Base-by-base conservation (phyloP, 2,888 invertebrate species). In the Deilephila elpenor region DNA sequence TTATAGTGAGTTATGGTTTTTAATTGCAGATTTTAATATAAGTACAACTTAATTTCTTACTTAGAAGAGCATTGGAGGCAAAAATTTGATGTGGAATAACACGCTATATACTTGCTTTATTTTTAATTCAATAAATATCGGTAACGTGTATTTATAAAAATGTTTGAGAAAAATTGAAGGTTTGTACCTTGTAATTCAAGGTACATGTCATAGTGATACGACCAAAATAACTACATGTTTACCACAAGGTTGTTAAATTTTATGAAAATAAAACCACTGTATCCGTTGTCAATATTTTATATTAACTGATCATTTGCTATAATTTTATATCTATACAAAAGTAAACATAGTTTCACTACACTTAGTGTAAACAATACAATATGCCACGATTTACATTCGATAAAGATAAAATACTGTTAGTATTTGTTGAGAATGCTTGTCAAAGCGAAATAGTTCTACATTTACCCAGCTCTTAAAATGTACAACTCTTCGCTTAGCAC, bases 391-490 rank as follows among this genome's bases (percentile, higher is more conserved):
- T 81, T 84, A 85, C 82, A 82, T 78, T 83, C 78, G 64, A 77
- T 20, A 53, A 67, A 74, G 73, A 70, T 75, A 72, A 74, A 78
- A 81, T 78, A 77, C 76, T 77, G 79, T 76, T 77, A 75, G 70
- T 74, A 75, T 73, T 29, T 75, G 71, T 59, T 17, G 59, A 61
- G 25, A 4, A 73, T 78, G 80, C 79, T 78, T 79, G 74, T 79
- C 82, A 79, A 77, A 86, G 89, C 89, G 90, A 90, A 90, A 86
- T 78, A 87, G 88, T 90, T 90, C 85, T 91, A 93, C 94, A 93
- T 93, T 93, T 91, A 82, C 93, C 93, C 94, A 94, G 94, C 94
- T 94, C 90, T 82, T 77, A 84, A 91, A 93, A 93, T 93, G 92
- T 93, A 93, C 79, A 92, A 92, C 88, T 87, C 88, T 90, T 93